Evolutionary conservation across 2,797 vertebrate species (phyloP), one percentile per base, ranked within the genome.

Genomic region (Oophaga sylvatica): DNA sequence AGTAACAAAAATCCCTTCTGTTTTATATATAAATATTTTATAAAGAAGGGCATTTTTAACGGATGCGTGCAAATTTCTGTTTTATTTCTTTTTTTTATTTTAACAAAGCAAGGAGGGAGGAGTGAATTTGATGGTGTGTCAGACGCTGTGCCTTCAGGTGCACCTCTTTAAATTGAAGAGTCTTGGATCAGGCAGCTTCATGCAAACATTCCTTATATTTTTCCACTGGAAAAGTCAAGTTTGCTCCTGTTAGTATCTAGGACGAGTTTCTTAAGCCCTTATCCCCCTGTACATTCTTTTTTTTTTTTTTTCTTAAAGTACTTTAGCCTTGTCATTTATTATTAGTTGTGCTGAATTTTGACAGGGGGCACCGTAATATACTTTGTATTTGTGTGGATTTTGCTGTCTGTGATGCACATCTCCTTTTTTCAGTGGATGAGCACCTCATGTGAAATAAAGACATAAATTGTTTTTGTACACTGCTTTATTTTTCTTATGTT

Each of bases 21-120:
- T 88, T 85, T 63, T 87, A 89, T 81, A 81, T 88, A 84, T 88
- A 70, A 77, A 81, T 79, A 71, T 89, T 86, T 89, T 89, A 83
- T 80, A 88, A 65, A 86, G n/a, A 60, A 56, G 79, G 57, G n/a
- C 68, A n/a, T 57, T 80, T 88, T 87, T 86, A 89, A 88, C 19
- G 57, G 73, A 62, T 84, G 16, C 53, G 45, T 83, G 60, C 45
- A 41, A 70, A 8, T 73, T 45, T 63, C 5, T 13, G 22, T 80
- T 53, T 65, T 22, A 65, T 89, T 82, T 89, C 45, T 13, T 35
- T 80, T 53, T 80, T 53, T 65, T 22, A 73, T 89, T 82, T 89
- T 63, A 83, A 67, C 71, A 80, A 80, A 83, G 75, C 63, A 80
- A 87, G 80, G 65, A 79, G 57, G 82, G 71, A 81, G 35, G 35